phyloP scores from a whole-genome alignment of 2,888 invertebrate species.

The Xylota sylvarum region DNA sequence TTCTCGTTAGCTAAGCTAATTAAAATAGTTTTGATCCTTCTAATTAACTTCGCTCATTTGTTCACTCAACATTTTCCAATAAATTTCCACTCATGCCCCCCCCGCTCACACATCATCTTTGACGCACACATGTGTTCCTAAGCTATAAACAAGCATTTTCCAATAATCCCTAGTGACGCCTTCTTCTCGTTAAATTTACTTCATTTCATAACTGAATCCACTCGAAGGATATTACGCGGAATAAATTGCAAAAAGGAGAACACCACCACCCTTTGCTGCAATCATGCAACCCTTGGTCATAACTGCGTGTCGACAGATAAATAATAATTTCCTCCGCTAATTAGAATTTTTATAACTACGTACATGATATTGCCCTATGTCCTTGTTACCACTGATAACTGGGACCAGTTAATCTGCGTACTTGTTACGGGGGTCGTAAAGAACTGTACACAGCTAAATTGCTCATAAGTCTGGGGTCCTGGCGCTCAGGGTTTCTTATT shows the following conservation, averaged over 20 bases:
- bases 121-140: background rate
- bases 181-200: background rate
- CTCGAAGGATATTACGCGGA: constrained; percentile 12
- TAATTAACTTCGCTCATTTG: constrained; percentile 31
- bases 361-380: constrained; percentile 2
- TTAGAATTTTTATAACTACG: constrained; percentile 45
- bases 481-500: constrained; percentile 27
- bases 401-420: constrained; percentile 8
- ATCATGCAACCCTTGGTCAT: constrained; percentile 30
- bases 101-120: background rate
- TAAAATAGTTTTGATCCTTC: constrained; percentile 40
- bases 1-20: constrained; percentile 25
- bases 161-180: constrained; percentile 11
- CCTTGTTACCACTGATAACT: background rate
- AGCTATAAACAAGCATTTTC: constrained; percentile 15
- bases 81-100: background rate
- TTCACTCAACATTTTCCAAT: constrained; percentile 11
- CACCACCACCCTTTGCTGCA: constrained; percentile 5
- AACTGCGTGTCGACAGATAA: constrained; percentile 40
- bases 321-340: constrained; percentile 48
- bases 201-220: constrained; percentile 10
- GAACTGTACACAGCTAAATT: constrained; percentile 23
- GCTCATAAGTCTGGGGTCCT: constrained; percentile 17
- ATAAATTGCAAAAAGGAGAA: constrained; percentile 22
- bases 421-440: background rate